phyloP scores from a whole-genome alignment of 2,888 invertebrate species.

The Leptinotarsa haldemani region DNA sequence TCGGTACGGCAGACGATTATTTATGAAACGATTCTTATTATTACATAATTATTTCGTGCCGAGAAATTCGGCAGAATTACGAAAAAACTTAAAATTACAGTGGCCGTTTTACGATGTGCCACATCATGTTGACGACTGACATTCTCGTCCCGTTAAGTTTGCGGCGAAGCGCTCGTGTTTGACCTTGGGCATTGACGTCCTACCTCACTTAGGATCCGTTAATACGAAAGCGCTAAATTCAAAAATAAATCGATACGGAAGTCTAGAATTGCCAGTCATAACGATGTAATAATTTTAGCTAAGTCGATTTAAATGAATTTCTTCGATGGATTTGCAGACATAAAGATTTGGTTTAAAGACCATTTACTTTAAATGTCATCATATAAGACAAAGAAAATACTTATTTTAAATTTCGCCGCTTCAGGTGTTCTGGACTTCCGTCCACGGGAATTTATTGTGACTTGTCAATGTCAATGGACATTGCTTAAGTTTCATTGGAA shows the following conservation, averaged over 20 bases:
- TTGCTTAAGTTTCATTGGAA: too few species aligned
- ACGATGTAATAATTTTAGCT: too few species aligned
- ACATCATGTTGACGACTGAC: constrained; percentile 68
- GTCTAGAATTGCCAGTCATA: background rate
- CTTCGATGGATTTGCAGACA: too few species aligned
- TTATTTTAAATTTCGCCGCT: too few species aligned
- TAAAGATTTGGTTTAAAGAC: too few species aligned
- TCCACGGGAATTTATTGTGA: too few species aligned
- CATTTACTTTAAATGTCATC: too few species aligned
- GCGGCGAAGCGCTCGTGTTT: constrained; percentile 55
- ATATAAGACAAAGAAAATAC: too few species aligned
- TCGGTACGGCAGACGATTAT: constrained; percentile 62
- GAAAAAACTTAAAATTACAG: constrained; percentile 65
- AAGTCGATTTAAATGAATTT: too few species aligned
- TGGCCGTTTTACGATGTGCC: constrained; percentile 67
- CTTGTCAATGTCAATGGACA: too few species aligned
- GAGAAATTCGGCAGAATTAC: constrained; percentile 61
- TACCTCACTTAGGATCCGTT: constrained; percentile 36
- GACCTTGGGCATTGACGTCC: constrained; percentile 47
- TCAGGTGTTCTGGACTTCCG: too few species aligned
- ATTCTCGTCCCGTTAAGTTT: constrained; percentile 42
- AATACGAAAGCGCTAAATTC: constrained; percentile 39
- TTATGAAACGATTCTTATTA: constrained; percentile 58
- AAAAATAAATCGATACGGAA: constrained; percentile 37
- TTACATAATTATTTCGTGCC: constrained; percentile 65